phyloP scores from a whole-genome alignment of 2,888 invertebrate genomes.

The Odontocolon sp. region DNA sequence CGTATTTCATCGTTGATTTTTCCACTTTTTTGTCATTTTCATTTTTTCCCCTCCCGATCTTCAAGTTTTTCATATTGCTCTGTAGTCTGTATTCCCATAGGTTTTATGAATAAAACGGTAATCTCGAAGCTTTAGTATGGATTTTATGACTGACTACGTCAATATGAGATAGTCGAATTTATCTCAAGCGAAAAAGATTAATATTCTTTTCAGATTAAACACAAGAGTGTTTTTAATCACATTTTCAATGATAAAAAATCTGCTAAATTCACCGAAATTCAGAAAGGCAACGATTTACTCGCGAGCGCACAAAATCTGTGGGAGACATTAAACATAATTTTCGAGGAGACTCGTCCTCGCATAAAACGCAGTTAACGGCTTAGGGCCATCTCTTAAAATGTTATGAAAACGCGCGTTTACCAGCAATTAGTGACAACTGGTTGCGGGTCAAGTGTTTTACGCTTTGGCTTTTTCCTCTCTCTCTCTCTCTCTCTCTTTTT shows the following conservation, averaged over 20 bases:
- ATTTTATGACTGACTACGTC: conserved; percentile 15
- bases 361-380: background rate
- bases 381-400: conserved; percentile 23
- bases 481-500: conserved; percentile 1
- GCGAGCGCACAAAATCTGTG: background rate
- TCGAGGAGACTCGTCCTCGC: background rate
- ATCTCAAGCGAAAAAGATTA: background rate
- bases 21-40: conserved; percentile 2
- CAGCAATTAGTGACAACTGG: conserved; percentile 44
- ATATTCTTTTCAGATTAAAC: no score
- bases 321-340: background rate
- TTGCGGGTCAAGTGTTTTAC: conserved; percentile 48
- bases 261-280: no score
- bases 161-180: conserved; percentile 9
- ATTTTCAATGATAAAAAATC: no score
- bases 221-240: no score
- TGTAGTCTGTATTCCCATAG: background rate
- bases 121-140: background rate
- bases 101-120: conserved; percentile 4
- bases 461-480: background rate
- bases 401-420: conserved; percentile 28
- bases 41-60: background rate
- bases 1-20: conserved; percentile 26
- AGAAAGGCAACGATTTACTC: conserved; percentile 16
- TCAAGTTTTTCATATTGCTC: conserved; percentile 19